These are phyloP conservation scores for Palythoa grandiflora DNA, from an alignment of 92 coral and sea anemone genomes.

Conservation along the genomic window DNA sequence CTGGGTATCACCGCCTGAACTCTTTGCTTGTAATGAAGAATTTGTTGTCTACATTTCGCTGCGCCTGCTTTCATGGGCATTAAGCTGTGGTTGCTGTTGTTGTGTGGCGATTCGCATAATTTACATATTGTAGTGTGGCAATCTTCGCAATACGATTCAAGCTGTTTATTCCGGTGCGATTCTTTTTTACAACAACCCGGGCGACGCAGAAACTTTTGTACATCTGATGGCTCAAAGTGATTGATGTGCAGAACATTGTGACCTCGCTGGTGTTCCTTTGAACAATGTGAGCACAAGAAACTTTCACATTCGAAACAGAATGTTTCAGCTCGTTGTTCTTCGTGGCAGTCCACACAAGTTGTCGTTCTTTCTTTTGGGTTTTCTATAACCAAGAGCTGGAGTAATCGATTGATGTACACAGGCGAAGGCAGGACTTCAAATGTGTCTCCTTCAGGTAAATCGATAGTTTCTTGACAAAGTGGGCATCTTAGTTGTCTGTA, in stretches of 20 bases:
- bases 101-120: constrained; percentile 7
- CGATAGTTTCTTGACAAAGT: constrained; percentile 44
- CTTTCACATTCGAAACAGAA: constrained; percentile 42
- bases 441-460: constrained; percentile 44
- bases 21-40: constrained; percentile 15
- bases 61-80: constrained; percentile 37
- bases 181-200: constrained; percentile 31
- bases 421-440: constrained; percentile 51
- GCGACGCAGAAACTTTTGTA: constrained; percentile 44
- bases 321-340: constrained; percentile 30
- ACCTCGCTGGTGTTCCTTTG: constrained; percentile 30
- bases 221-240: constrained; percentile 37
- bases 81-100: constrained; percentile 21
- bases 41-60: constrained; percentile 23
- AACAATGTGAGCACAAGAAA: constrained; percentile 37
- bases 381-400: constrained; percentile 40
- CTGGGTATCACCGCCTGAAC: constrained; percentile 43
- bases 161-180: neutral
- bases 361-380: constrained; percentile 27
- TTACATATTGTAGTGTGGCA: constrained; percentile 22
- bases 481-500: constrained; percentile 51
- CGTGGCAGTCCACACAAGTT: constrained; percentile 25
- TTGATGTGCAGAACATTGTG: constrained; percentile 14
- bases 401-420: constrained; percentile 30
- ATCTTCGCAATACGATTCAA: constrained; percentile 24